Evolutionary conservation across 2,888 invertebrate species (phyloP), one percentile per base, ranked within the genome.

Genomic region (Hirtodrosophila duncani): DNA sequence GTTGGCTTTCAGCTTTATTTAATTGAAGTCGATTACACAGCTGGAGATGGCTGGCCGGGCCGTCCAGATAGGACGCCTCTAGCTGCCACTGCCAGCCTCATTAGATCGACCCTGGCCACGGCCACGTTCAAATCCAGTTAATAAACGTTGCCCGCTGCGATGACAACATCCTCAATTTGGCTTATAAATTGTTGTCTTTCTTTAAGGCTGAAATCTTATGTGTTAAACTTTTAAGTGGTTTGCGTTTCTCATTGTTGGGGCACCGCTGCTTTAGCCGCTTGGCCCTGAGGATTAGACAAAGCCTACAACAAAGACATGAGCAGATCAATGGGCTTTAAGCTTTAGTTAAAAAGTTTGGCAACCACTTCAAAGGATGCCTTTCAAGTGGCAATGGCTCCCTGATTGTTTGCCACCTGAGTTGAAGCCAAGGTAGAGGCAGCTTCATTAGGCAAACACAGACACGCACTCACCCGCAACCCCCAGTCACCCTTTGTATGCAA

Each of bases 21-120:
- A 84, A 83, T 84, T 84, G 83, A 81, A 84, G 81, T 78, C 83
- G 83, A 83, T 84, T 83, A 74, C 84, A 64, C 83, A 79, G 71
- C 78, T 65, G 75, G 79, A 71, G 52, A 50, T 77, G 60, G 45
- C 61, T 58, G 51, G 20, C 33, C 44, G 41, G 53, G 42, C 34
- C 42, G 48, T n/a, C 38, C 46, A 49, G 49, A 38, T 46, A 57
- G 46, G 36, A 43, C 23, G 18, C 44, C 45, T 33, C 3, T 27
- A 50, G 64, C 38, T 46, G 44, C 31, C 24, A 11, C 59, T 69
- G 61, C 68, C 53, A 56, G 63, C 63, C 81, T 77, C 80, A 81
- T 75, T 77, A 79, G 81, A 71, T 79, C 70, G 67, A 75, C 59
- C 50, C 45, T 46, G 52, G 44, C 69, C 23, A 36, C 43, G 51